These are phyloP conservation scores for Progne subis DNA, from an alignment of 2,113 vertebrate genomes.

Conservation along the genomic window DNA sequence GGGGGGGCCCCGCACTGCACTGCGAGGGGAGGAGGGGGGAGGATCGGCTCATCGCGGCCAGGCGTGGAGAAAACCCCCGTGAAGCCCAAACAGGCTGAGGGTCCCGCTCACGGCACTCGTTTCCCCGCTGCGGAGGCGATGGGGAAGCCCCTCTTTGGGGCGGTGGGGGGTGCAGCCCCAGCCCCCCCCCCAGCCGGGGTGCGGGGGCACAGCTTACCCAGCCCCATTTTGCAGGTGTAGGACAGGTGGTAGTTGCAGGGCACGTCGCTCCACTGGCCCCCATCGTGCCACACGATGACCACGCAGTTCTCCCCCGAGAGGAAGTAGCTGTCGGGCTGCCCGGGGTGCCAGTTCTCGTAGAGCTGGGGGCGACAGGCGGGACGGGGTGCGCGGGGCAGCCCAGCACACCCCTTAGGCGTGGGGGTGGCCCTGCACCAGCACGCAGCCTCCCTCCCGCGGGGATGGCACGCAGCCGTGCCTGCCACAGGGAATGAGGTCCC, in stretches of 20 bases:
- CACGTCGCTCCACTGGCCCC: constrained; percentile 92
- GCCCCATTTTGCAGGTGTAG: constrained; percentile 95
- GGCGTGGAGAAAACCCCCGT: rapidly evolving
- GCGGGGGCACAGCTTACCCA: constrained; percentile 72
- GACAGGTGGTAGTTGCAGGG: constrained; percentile 97
- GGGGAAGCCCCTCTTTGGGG: neutral
- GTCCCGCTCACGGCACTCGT: rapidly evolving
- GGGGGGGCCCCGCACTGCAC: constrained; percentile 85
- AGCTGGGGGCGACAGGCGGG: constrained; percentile 70
- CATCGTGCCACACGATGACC: constrained; percentile 92
- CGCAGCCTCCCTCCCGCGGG: neutral
- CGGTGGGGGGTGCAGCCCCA: rapidly evolving
- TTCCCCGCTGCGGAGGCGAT: rapidly evolving
- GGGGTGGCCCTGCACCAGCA: no score
- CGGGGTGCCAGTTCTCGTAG: constrained; percentile 91
- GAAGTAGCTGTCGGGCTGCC: constrained; percentile 97
- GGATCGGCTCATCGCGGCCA: neutral
- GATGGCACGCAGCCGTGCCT: no score
- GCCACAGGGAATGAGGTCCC: neutral
- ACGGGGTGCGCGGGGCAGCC: neutral
- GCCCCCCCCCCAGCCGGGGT: neutral
- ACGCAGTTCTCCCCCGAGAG: constrained; percentile 94
- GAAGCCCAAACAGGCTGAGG: rapidly evolving
- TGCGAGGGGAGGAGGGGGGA: neutral
- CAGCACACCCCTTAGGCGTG: neutral